Percentiles rank a stretch among this genome's conserved stretches.
Evolutionary conservation across 1,140 invertebrate species (phyloP).

Genomic region (Trichomalopsis sarcophagae): DNA sequence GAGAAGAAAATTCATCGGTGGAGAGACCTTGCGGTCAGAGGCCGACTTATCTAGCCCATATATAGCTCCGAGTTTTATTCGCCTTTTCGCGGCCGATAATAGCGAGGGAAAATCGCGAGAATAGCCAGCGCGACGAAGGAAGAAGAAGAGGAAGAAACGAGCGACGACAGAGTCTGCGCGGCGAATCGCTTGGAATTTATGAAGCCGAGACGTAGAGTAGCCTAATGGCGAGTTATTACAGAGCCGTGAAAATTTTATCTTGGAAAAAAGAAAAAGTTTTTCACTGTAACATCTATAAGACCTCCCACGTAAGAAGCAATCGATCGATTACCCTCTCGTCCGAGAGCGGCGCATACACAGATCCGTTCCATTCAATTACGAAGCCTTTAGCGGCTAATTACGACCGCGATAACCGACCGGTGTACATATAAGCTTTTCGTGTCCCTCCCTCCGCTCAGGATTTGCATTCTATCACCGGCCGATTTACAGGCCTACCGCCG

Average conservation of each 20-base stretch:
- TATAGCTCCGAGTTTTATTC: neutral
- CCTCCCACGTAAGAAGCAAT: neutral
- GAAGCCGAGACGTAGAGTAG: neutral
- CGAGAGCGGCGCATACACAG: too few species aligned
- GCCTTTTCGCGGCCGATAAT: neutral
- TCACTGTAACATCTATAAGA: neutral
- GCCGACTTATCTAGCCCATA: neutral
- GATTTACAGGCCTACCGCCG: neutral
- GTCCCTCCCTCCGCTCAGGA: neutral
- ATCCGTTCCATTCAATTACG: neutral
- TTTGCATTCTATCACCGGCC: constrained; percentile 24
- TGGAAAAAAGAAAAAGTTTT: neutral
- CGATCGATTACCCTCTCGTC: too few species aligned
- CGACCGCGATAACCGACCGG: neutral
- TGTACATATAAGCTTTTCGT: too few species aligned
- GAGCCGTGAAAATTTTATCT: constrained; percentile 20
- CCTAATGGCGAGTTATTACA: constrained; percentile 46
- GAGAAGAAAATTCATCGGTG: constrained; percentile 42
- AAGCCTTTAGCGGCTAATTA: neutral
- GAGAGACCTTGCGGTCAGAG: constrained; percentile 33
- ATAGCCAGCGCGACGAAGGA: neutral
- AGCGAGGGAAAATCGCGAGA: neutral
- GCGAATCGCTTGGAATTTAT: constrained; percentile 22
- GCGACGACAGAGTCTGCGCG: neutral
- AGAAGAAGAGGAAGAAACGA: neutral